Evolutionary conservation across 2,888 invertebrate genomes (phyloP), one percentile per base, ranked within the genome.

Genomic region (Plusia festucae): DNA sequence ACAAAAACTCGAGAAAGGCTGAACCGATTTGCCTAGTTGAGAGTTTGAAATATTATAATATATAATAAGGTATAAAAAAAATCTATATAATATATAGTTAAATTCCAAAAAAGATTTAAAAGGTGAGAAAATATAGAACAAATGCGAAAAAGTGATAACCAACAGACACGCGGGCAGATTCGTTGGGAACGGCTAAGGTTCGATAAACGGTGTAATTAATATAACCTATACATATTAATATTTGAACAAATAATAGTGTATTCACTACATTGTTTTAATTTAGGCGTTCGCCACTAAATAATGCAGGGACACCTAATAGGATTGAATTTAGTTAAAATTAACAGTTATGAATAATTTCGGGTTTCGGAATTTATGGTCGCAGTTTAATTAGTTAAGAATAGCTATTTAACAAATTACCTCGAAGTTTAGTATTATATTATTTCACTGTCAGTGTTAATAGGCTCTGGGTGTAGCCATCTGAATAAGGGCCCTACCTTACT

Each of bases 301-400:
- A 13, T 34, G 11, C 34, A 34, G 34, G 34, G 13, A 13, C 34
- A 34, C 34, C 34, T 34, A 34, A 34, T 13, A 34, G 34, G 34
- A 34, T 34, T 34, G 34, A 34, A 34, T 34, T 9, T 34, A 34
- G 13, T 34, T 34, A n/a, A 40, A n/a, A n/a, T 40, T 40, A 40
- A 40, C n/a, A n/a, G 40, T 40, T 40, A 40, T 40, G 40, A 40
- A n/a, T n/a, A 40, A 40, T 40, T 40, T 40, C n/a, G n/a, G n/a
- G 7, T 6, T 40, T 1, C n/a, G 40, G 6, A n/a, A 40, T 40
- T 40, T 40, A 40, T 40, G 40, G n/a, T n/a, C n/a, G n/a, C n/a
- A n/a, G 40, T n/a, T 40, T n/a, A 40, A n/a, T 40, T 40, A 40
- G 7, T 40, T 40, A n/a, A 40, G 6, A 40, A 40, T 40, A 40